Percentiles rank a stretch among this genome's conserved stretches.
These are phyloP conservation scores for Echinometra lucunter DNA, from an alignment of 53 echinoderm and acorn worm species.

Conservation along the genomic window DNA sequence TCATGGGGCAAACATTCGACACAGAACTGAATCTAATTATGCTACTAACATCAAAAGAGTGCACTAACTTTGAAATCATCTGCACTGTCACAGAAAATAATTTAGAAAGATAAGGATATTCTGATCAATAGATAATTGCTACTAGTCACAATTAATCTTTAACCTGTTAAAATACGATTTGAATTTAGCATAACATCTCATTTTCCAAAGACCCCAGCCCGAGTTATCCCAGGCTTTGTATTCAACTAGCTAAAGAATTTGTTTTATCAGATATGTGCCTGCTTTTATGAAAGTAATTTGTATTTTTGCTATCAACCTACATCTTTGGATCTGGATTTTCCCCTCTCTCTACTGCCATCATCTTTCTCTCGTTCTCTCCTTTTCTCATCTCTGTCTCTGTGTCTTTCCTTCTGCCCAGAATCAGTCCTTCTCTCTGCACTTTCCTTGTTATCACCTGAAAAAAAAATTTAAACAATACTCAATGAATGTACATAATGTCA, in stretches of 20 bases:
- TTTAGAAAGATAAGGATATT: neutral
- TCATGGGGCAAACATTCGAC: too few relatives aligned
- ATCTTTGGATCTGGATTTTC: constrained; percentile 55
- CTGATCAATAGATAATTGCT: neutral
- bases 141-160: neutral
- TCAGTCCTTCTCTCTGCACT: constrained; percentile 39
- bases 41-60: neutral
- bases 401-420: constrained; percentile 45
- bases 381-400: constrained; percentile 51
- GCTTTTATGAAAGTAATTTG: neutral
- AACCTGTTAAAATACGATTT: neutral
- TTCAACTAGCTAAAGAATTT: too few relatives aligned
- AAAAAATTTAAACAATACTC: neutral
- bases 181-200: too few relatives aligned
- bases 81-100: too few relatives aligned
- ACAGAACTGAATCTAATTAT: too few relatives aligned
- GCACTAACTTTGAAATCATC: too few relatives aligned
- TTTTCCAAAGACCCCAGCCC: too few relatives aligned
- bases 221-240: too few relatives aligned
- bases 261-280: neutral
- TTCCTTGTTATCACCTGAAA: constrained; percentile 4
- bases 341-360: constrained; percentile 38
- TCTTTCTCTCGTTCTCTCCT: constrained; percentile 35
- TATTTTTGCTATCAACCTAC: constrained; percentile 29
- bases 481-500: neutral